phyloP scores from a whole-genome alignment of 1,140 invertebrate genomes.

The Cyphomyrmex costatus region DNA sequence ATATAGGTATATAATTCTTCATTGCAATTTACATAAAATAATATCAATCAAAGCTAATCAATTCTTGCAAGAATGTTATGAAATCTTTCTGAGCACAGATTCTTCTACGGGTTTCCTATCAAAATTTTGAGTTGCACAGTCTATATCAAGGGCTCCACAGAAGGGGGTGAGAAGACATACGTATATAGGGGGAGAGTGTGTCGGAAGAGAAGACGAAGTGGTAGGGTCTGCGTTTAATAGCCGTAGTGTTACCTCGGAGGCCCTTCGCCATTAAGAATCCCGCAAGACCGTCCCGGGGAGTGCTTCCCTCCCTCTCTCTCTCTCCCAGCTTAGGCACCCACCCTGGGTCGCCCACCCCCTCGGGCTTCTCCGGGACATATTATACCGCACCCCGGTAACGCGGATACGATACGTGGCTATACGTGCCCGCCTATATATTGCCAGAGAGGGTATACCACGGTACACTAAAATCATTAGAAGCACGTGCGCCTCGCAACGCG shows the following conservation, averaged over 20 bases:
- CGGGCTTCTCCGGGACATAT: slow-evolving; percentile 79
- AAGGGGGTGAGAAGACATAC: background rate
- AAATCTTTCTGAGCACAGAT: background rate
- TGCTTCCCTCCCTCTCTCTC: slow-evolving; percentile 45
- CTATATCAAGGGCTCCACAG: background rate
- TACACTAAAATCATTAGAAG: slow-evolving; percentile 86
- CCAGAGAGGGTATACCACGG: slow-evolving; percentile 77
- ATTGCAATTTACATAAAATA: background rate
- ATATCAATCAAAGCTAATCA: background rate
- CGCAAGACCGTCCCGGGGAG: slow-evolving; percentile 80
- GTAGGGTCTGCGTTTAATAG: slow-evolving; percentile 82
- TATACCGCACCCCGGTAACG: slow-evolving; percentile 78
- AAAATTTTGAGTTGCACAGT: slow-evolving; percentile 8
- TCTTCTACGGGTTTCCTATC: background rate
- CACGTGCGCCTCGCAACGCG: slow-evolving; percentile 80
- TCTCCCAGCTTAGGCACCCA: slow-evolving; percentile 45
- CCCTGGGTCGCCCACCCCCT: slow-evolving; percentile 60
- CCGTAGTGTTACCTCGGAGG: slow-evolving; percentile 82
- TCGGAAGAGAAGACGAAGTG: slow-evolving; percentile 42
- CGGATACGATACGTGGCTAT: slow-evolving; percentile 78
- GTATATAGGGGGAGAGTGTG: background rate
- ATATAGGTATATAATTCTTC: background rate
- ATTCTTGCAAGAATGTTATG: background rate
- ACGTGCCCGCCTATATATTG: slow-evolving; percentile 77
- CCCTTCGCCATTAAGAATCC: slow-evolving; percentile 85